These are phyloP conservation scores for Synergus umbraculus DNA, from an alignment of 2,888 invertebrate species.

Conservation along the genomic window DNA sequence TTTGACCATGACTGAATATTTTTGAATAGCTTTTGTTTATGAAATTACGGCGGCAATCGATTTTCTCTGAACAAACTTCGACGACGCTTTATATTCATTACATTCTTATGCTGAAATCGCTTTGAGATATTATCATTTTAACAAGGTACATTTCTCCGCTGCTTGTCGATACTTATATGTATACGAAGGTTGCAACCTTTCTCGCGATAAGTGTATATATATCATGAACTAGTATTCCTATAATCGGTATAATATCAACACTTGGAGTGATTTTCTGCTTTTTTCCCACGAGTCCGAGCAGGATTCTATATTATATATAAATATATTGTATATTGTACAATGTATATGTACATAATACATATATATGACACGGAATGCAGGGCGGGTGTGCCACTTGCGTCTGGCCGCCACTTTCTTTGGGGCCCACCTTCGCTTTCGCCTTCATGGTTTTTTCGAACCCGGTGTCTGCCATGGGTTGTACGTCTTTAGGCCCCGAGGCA, in stretches of 20 bases:
- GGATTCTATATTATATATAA: background rate
- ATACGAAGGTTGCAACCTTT: background rate
- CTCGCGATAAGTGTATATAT: background rate
- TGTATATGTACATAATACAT: background rate
- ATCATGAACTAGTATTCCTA: background rate
- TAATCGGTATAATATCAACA: background rate
- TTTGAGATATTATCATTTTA: conserved; percentile 2
- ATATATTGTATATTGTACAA: background rate
- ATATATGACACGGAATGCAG: conserved; percentile 10
- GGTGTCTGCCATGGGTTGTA: background rate
- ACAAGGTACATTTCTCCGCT: background rate
- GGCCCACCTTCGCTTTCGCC: conserved; percentile 64
- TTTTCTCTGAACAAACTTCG: background rate
- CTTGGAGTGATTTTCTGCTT: background rate
- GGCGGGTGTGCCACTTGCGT: conserved; percentile 57
- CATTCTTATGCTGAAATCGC: background rate
- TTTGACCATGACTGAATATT: background rate
- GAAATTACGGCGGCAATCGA: background rate
- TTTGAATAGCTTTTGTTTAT: background rate
- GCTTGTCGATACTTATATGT: background rate
- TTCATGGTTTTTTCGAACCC: conserved; percentile 50
- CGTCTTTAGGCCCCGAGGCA: background rate
- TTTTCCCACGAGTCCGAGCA: conserved; percentile 3
- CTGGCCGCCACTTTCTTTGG: conserved; percentile 61
- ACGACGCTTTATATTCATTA: background rate